phyloP scores from a whole-genome alignment of 1,140 invertebrate genomes.

The Ectropis grisescens region DNA sequence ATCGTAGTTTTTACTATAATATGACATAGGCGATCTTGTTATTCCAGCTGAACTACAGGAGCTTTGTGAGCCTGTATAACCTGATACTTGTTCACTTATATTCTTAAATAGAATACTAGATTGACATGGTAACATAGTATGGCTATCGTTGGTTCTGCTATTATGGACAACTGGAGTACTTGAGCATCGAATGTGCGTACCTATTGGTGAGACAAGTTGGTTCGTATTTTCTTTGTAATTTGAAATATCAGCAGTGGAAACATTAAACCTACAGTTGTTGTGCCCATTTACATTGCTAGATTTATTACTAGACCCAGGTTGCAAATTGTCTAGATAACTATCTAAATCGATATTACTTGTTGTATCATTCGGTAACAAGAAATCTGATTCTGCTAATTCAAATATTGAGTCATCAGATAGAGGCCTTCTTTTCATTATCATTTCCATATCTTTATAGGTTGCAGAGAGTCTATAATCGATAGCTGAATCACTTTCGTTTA shows the following conservation, averaged over 20 bases:
- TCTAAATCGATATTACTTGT: constrained; percentile 73
- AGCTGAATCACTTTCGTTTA: constrained; percentile 47
- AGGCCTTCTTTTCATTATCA: constrained; percentile 78
- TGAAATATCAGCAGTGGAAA: constrained; percentile 7
- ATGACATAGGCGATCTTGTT: constrained; percentile 52
- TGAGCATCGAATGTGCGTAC: constrained; percentile 38
- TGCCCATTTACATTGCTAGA: too few relatives aligned
- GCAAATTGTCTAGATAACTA: constrained; percentile 75
- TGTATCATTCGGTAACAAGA: constrained; percentile 70
- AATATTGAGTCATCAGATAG: constrained; percentile 77
- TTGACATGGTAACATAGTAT: too few relatives aligned
- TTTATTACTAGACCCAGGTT: constrained; percentile 47
- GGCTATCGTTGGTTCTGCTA: too few relatives aligned
- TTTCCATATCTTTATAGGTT: constrained; percentile 69
- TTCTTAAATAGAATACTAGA: too few relatives aligned
- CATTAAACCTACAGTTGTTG: constrained; percentile 2
- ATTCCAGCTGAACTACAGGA: constrained; percentile 42
- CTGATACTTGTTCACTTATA: constrained; percentile 24
- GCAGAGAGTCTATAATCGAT: constrained; percentile 69
- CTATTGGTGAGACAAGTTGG: constrained; percentile 9
- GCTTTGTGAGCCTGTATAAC: constrained; percentile 38
- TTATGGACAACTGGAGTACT: constrained; percentile 34
- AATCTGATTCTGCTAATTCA: constrained; percentile 74
- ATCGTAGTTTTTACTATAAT: constrained; percentile 59
- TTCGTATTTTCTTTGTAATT: constrained; percentile 22